These are phyloP conservation scores for Drosophila orena DNA, from an alignment of 1,140 invertebrate genomes.

Conservation along the genomic window DNA sequence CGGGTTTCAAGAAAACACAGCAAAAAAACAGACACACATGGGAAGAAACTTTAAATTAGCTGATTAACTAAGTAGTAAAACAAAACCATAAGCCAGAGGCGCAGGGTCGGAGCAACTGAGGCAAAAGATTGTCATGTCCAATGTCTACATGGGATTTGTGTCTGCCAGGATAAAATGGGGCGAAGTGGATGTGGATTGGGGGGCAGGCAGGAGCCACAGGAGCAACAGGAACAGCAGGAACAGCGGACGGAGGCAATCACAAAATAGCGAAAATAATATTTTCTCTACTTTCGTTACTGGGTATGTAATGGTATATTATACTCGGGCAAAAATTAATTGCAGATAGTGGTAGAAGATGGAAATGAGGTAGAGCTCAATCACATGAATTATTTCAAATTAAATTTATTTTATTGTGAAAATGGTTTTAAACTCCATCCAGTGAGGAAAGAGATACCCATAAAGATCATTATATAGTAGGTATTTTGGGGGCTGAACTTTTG, in stretches of 20 bases:
- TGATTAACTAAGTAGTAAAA: conserved; percentile 80
- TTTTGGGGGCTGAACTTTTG: not conserved
- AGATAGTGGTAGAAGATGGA: too few relatives aligned
- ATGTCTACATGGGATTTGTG: conserved; percentile 72
- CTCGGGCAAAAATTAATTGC: too few relatives aligned
- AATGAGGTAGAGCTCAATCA: too few relatives aligned
- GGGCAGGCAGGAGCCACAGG: conserved; percentile 28
- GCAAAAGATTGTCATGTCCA: conserved; percentile 55
- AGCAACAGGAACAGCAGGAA: conserved; percentile 36
- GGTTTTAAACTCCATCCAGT: too few relatives aligned
- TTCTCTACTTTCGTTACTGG: conserved; percentile 35
- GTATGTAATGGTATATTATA: not conserved
- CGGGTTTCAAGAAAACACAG: conserved; percentile 3
- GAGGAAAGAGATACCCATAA: not conserved
- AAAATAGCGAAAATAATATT: conserved; percentile 80
- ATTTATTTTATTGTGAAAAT: too few relatives aligned
- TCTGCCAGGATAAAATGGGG: conserved; percentile 40
- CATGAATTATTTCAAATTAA: too few relatives aligned
- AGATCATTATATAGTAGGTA: conserved; percentile 5
- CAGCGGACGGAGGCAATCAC: conserved; percentile 71
- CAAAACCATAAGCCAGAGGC: conserved; percentile 67
- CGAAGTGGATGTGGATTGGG: conserved; percentile 9
- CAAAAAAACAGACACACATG: conserved; percentile 32
- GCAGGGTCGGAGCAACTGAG: conserved; percentile 27
- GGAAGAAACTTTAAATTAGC: conserved; percentile 72